phyloP scores from a whole-genome alignment of 2,888 invertebrate genomes.

The Amiota minor region DNA sequence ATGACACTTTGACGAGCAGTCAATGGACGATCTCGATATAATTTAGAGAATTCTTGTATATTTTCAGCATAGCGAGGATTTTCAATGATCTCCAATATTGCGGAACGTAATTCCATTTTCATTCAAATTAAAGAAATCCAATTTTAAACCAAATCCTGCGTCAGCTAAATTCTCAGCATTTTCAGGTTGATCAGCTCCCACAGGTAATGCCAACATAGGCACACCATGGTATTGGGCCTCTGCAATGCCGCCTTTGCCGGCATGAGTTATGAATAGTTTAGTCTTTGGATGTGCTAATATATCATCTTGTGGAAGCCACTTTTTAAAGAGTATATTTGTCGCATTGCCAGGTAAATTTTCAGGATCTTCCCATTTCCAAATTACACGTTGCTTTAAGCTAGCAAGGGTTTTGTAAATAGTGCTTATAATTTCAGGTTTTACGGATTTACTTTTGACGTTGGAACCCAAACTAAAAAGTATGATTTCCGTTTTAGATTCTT shows the following conservation, averaged over 20 bases:
- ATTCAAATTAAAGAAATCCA: conserved; percentile 45
- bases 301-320: conserved; percentile 81
- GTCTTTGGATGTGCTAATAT: conserved; percentile 77
- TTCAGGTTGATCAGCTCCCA: conserved; percentile 57
- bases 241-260: conserved; percentile 78
- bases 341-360: conserved; percentile 73
- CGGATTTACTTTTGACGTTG: conserved; percentile 64
- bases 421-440: conserved; percentile 75
- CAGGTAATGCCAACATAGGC: conserved; percentile 70
- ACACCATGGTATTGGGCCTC: conserved; percentile 77
- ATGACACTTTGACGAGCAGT: conserved; percentile 74
- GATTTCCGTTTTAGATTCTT: conserved; percentile 71
- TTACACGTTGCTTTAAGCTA: conserved; percentile 77
- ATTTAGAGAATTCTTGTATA: conserved; percentile 71
- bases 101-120: conserved; percentile 37
- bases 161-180: conserved; percentile 50
- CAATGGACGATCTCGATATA: conserved; percentile 75
- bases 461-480: conserved; percentile 74
- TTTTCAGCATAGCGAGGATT: conserved; percentile 51
- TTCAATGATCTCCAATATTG: conserved; percentile 49
- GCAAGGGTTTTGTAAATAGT: conserved; percentile 77
- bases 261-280: conserved; percentile 78
- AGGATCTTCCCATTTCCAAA: conserved; percentile 82
- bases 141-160: conserved; percentile 49
- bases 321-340: conserved; percentile 71